Evolutionary conservation across 2,113 vertebrate genomes (phyloP).

Genomic region (Pleuronectes platessa): DNA sequence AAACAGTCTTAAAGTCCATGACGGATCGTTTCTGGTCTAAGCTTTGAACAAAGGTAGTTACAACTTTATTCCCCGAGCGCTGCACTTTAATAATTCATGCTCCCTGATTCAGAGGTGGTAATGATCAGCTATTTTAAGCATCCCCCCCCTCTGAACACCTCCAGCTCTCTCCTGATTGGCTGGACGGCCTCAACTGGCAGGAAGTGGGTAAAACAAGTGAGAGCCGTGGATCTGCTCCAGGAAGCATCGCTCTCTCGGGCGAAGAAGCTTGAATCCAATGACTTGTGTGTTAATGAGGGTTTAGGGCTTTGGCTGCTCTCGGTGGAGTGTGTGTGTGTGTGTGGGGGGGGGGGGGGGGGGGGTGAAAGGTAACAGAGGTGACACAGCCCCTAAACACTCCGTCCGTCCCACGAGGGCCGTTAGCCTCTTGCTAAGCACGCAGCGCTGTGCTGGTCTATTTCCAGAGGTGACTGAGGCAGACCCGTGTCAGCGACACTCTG

Average conservation of each 20-base stretch:
- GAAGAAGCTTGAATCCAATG: conserved; percentile 35
- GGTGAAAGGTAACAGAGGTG: conserved; percentile 14
- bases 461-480: conserved; percentile 69
- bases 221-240: conserved; percentile 30
- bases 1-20: not conserved
- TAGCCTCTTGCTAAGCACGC: conserved; percentile 63
- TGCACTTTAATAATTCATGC: conserved; percentile 59
- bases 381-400: conserved; percentile 25
- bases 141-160: conserved; percentile 11
- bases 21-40: too few relatives aligned
- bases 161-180: conserved; percentile 33
- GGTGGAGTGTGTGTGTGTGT: too few relatives aligned
- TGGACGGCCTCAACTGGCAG: conserved; percentile 30
- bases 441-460: conserved; percentile 70
- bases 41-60: conserved; percentile 9
- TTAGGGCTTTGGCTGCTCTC: conserved; percentile 30
- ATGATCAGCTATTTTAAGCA: conserved; percentile 67
- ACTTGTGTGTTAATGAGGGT: conserved; percentile 58
- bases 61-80: conserved; percentile 9
- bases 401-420: conserved; percentile 46
- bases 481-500: conserved; percentile 60
- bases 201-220: conserved; percentile 20
- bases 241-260: conserved; percentile 31
- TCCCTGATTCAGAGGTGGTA: conserved; percentile 58
- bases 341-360: conserved; percentile 1